Evolutionary conservation across 2,888 invertebrate genomes (phyloP), one percentile per base, ranked within the genome.

Genomic region (Eupithecia subumbrata): DNA sequence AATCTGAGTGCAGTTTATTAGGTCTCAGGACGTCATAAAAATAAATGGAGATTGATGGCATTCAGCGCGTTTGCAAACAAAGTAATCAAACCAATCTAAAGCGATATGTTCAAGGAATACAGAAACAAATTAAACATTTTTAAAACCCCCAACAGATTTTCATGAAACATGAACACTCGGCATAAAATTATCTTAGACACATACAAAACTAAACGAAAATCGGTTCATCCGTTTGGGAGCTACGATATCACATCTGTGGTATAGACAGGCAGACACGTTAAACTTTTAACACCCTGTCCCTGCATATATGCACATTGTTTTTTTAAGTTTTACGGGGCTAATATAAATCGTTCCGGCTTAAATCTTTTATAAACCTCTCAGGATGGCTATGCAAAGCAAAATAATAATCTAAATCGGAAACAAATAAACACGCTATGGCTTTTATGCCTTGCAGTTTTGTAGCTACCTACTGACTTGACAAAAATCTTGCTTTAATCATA

Each of bases 11-110:
- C 48, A 48, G 45, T 45, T 45, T 45, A 18, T 45, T 45, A n/a
- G 9, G 66, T 66, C 30, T 43, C 22, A 72, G 48, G 43, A 37
- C 11, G 45, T 34, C 72, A 66, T 52, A 22, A 63, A 22, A 69
- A 69, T 60, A 69, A 73, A 69, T 69, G 22, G 69, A 73, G 45
- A 73, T 43, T 18, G 48, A 66, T 37, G 48, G n/a, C n/a, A 48
- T 66, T 9, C 34, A 37, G 34, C 22, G 25, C 22, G 56, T 34
- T 60, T 43, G 69, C 11, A 68, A 60, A 60, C 22, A 22, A 56
- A 0, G 22, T 22, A 56, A 56, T 22, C 22, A 9, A 22, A 56
- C 56, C 56, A 22, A 22, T 22, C 22, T 56, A 22, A 22, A 22
- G 0, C 22, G 11, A 11, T 22, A 56, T 56, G 56, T 11, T 22